These are phyloP conservation scores for Macaria liturata DNA, from an alignment of 2,888 invertebrate genomes.

Conservation along the genomic window DNA sequence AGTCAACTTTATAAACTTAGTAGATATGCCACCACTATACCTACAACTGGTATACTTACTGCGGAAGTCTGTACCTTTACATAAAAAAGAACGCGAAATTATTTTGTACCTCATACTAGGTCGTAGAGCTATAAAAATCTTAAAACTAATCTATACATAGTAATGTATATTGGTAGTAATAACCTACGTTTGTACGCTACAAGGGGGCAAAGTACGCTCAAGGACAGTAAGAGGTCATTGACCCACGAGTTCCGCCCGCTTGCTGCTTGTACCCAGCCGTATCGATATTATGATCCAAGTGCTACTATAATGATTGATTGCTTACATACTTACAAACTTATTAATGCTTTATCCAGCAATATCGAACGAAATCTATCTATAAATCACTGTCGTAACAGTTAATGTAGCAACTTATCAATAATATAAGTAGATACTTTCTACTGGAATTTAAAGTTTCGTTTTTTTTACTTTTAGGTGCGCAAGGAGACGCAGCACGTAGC, in stretches of 20 bases:
- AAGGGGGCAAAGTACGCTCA: conserved; percentile 73
- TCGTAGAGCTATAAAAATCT: no score
- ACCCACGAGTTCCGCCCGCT: conserved; percentile 41
- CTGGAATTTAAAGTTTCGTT: neutral
- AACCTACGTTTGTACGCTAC: neutral
- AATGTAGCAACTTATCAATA: no score
- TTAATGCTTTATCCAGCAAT: conserved; percentile 10
- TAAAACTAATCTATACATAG: no score
- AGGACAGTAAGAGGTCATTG: conserved; percentile 72
- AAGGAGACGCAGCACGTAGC: conserved; percentile 72
- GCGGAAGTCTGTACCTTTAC: conserved; percentile 12
- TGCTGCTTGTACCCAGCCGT: conserved; percentile 1
- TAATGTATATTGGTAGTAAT: conserved; percentile 12
- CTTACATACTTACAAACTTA: conserved; percentile 13
- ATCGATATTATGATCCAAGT: conserved; percentile 13
- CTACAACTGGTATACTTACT: conserved; percentile 2
- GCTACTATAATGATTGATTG: conserved; percentile 4
- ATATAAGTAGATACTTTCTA: neutral
- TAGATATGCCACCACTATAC: neutral
- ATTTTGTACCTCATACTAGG: neutral
- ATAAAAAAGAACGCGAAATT: neutral
- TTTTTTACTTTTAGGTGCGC: conserved; percentile 54
- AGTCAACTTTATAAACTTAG: conserved; percentile 57
- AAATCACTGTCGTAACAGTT: no score
- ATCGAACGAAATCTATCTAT: neutral